Base-by-base conservation (phyloP, 2,888 invertebrate genomes). In the Xylocampa areola region DNA sequence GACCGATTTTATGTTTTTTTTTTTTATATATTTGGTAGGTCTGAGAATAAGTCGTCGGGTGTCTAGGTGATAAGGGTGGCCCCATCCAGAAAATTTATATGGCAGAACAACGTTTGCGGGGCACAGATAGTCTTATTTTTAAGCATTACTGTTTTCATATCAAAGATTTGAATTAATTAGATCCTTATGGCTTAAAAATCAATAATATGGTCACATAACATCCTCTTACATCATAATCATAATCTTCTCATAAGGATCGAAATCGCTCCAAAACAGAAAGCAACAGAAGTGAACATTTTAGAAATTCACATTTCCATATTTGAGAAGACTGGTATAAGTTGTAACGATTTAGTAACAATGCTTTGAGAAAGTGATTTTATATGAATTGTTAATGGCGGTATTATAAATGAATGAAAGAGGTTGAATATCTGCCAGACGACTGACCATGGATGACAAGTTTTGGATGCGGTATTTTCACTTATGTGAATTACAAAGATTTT, bases 301-400 rank as follows among this genome's bases (percentile, higher is more conserved):
- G 75, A 75, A 75, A 75, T 57, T 45, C 37, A 8, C 14, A 75
- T 75, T 75, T 58, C 33, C 75, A 75, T 75, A 64, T 63, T 53
- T 30, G 49, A 65, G 47, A 70, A 53, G 37, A 17, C 29, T 48
- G 14, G 29, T 30, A 58, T 60, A 53, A 21, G 14, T 51, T 40
- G 51, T 30, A 62, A 29, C 35, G 63, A 40, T 63, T 43, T 44
- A 52, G 59, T 66, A 62, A 77, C 66, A 67, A 77, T 57, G 49
- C n/a, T n/a, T n/a, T 58, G 73, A 55, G 80, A 80, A 79, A 80
- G 81, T 76, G 71, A 76, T 78, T 80, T 61, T 37, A 58, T 62
- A 72, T 62, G 61, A 68, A 63, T 73, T 47, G 33, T 65, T 68
- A 76, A 72, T 73, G 25, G 47, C 36, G 32, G 50, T 59, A 66